Conservation (phyloP, 1,140 invertebrate genomes). For the Conopomorpha cramerella region DNA sequence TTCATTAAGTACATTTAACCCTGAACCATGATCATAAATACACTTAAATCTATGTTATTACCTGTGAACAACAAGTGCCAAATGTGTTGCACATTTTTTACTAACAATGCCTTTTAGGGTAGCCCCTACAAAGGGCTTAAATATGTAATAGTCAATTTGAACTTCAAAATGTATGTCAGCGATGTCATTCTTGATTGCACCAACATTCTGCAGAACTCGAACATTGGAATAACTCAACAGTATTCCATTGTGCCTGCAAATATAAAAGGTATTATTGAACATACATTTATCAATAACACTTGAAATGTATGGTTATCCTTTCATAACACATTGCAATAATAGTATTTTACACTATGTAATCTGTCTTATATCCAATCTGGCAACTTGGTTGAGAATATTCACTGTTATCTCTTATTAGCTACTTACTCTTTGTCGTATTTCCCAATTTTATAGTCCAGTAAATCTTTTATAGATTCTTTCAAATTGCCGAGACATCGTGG, state of each 20-base stretch:
- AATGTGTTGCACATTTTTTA: constrained; percentile 65
- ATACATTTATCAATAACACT: background rate
- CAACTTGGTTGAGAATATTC: too few relatives aligned
- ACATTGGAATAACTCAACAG: constrained; percentile 67
- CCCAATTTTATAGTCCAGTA: constrained; percentile 58
- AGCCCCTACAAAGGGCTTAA: constrained; percentile 53
- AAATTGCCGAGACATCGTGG: constrained; percentile 65
- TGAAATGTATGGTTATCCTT: too few relatives aligned
- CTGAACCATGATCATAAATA: too few relatives aligned
- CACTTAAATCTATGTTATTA: constrained; percentile 9
- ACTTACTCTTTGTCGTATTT: constrained; percentile 61
- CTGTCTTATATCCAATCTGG: too few relatives aligned
- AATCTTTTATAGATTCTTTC: constrained; percentile 55
- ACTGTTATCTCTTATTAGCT: background rate
- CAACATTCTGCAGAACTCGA: constrained; percentile 58
- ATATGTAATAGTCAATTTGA: constrained; percentile 69
- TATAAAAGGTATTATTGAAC: background rate
- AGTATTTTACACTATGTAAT: too few relatives aligned
- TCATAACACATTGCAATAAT: too few relatives aligned
- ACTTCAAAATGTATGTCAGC: constrained; percentile 66
- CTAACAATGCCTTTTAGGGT: constrained; percentile 63
- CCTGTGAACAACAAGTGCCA: constrained; percentile 68
- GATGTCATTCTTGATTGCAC: constrained; percentile 60
- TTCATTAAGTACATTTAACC: too few relatives aligned
- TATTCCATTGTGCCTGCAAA: constrained; percentile 63